phyloP scores from a whole-genome alignment of 2,888 invertebrate genomes.

The Argyra leucocephala region DNA sequence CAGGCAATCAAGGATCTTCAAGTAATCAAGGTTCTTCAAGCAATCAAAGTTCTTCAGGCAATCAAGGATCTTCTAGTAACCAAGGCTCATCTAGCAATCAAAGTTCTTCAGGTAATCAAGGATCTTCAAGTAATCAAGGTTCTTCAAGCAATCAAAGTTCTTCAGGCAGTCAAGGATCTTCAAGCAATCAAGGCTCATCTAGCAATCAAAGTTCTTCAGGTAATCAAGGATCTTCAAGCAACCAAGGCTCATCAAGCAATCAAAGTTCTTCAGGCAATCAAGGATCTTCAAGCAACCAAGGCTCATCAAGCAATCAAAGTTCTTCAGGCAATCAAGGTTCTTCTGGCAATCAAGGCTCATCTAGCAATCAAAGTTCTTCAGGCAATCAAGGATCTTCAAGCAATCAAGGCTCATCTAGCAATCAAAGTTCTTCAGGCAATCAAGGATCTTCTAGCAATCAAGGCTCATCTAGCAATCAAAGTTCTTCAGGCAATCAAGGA shows the following conservation, averaged over 20 bases:
- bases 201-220: background rate
- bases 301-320: constrained; percentile 12
- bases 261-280: constrained; percentile 24
- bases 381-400: constrained; percentile 20
- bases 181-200: constrained; percentile 11
- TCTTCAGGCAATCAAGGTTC: constrained; percentile 7
- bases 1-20: constrained; percentile 16
- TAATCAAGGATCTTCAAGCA: constrained; percentile 17
- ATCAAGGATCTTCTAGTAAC: constrained; percentile 18
- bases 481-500: constrained; percentile 17
- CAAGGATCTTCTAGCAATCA: constrained; percentile 17
- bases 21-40: constrained; percentile 22
- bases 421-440: constrained; percentile 14
- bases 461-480: constrained; percentile 19
- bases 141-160: constrained; percentile 9
- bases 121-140: constrained; percentile 20
- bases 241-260: constrained; percentile 20
- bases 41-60: constrained; percentile 14
- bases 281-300: constrained; percentile 22
- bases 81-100: constrained; percentile 22
- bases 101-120: constrained; percentile 15
- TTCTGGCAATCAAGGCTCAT: background rate
- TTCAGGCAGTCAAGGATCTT: constrained; percentile 17
- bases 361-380: constrained; percentile 17
- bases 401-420: constrained; percentile 12